Percentiles rank a stretch among this genome's conserved stretches.
Conservation (phyloP, 1,140 invertebrate genomes). For the Triops longicaudatus region DNA sequence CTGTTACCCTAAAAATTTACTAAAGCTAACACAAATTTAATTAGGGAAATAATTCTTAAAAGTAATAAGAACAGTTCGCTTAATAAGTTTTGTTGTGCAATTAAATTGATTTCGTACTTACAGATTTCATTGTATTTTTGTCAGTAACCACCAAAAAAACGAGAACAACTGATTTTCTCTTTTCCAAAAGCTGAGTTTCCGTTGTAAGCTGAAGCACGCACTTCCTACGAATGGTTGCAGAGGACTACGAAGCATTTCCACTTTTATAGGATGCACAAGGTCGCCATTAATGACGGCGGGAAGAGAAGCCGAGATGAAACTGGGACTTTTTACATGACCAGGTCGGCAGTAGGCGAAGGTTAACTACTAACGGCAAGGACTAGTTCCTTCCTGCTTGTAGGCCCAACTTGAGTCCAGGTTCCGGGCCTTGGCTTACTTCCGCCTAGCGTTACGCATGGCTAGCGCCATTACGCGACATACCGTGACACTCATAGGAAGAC, state of each 20-base stretch:
- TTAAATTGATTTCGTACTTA: too few species aligned
- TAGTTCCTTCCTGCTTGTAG: not conserved
- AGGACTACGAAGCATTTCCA: not conserved
- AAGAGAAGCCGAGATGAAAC: not conserved
- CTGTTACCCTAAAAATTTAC: too few species aligned
- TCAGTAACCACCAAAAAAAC: too few species aligned
- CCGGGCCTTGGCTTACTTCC: not conserved
- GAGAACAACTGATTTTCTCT: not conserved
- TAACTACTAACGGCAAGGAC: conserved; percentile 7
- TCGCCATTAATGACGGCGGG: not conserved
- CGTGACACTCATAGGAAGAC: not conserved
- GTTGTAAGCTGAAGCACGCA: conserved; percentile 1
- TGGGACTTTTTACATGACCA: not conserved
- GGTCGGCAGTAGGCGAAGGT: not conserved
- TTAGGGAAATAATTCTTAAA: too few species aligned
- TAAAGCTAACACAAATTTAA: too few species aligned
- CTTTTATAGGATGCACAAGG: conserved; percentile 3
- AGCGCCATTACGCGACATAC: not conserved
- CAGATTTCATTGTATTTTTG: not conserved
- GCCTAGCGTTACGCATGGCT: not conserved
- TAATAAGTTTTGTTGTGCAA: too few species aligned
- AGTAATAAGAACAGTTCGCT: too few species aligned
- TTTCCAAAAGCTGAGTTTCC: not conserved
- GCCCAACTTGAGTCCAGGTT: not conserved
- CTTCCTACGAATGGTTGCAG: not conserved